Percentiles rank a stretch among this genome's conserved stretches.
phyloP scores from a whole-genome alignment of 2,113 vertebrate species.

The Ptilonorhynchus violaceus region DNA sequence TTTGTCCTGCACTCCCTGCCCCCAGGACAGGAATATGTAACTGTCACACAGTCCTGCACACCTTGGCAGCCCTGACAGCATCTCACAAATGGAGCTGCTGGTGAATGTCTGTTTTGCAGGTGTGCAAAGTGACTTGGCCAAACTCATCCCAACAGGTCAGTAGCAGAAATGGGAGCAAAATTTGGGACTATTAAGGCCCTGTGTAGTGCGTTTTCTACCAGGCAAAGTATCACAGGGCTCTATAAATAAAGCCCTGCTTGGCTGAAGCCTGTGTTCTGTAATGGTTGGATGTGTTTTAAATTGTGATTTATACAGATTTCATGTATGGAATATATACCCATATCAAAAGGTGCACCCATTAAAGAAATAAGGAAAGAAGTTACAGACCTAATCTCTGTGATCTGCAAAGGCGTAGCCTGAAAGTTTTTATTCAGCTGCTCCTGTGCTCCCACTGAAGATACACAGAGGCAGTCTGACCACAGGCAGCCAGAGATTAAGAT shows the following conservation, averaged over 20 bases:
- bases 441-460: not conserved
- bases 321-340: not conserved
- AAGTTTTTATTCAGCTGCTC: not conserved
- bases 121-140: not conserved
- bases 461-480: not conserved
- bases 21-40: not conserved
- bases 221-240: not conserved
- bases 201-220: accelerated
- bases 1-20: not conserved
- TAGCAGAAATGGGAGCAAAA: accelerated
- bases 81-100: not conserved
- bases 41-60: not conserved
- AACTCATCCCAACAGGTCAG: not conserved
- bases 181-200: not conserved
- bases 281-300: not conserved
- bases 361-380: not conserved
- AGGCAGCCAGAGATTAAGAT: not conserved
- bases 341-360: accelerated
- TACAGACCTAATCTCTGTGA: not conserved
- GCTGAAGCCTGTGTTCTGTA: not conserved
- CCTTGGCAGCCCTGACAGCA: not conserved
- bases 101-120: not conserved
- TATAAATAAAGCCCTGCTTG: not conserved
- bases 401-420: not conserved
- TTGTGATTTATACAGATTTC: not conserved